Conservation (phyloP, 2,113 vertebrate species). For the Carassius carassius region DNA sequence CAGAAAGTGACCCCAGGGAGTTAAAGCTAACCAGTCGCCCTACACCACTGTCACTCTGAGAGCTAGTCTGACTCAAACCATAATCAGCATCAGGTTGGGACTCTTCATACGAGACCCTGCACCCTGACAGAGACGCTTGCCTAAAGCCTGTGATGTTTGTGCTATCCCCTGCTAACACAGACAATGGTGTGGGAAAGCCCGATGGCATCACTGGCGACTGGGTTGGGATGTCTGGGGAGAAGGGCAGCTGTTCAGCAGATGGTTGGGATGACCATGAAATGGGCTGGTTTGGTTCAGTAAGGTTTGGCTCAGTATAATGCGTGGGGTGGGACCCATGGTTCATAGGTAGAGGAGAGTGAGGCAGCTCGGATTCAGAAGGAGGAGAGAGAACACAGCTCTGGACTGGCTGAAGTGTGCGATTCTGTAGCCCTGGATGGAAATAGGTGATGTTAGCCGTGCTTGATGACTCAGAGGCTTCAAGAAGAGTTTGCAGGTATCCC, state of each 20-base stretch:
- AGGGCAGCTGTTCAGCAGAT: constrained; percentile 65
- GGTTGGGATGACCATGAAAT: constrained; percentile 55
- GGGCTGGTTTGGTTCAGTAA: constrained; percentile 39
- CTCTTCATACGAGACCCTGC: constrained; percentile 87
- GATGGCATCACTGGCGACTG: constrained; percentile 56
- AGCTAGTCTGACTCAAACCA: constrained; percentile 58
- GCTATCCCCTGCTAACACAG: constrained; percentile 67
- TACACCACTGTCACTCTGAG: constrained; percentile 86
- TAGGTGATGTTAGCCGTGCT: constrained; percentile 83
- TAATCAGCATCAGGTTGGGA: constrained; percentile 78
- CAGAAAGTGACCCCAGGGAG: constrained; percentile 93
- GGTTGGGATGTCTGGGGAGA: constrained; percentile 58
- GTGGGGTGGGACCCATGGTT: constrained; percentile 70
- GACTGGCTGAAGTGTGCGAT: constrained; percentile 81
- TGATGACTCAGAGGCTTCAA: constrained; percentile 96
- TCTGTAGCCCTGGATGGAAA: constrained; percentile 84
- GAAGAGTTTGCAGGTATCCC: constrained; percentile 96
- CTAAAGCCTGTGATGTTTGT: constrained; percentile 75
- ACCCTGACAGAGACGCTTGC: constrained; percentile 75
- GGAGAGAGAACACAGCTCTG: constrained; percentile 93
- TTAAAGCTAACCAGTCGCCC: constrained; percentile 96
- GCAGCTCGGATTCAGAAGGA: constrained; percentile 90
- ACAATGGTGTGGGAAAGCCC: constrained; percentile 58
- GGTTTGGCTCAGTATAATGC: constrained; percentile 43
- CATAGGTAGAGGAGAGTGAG: constrained; percentile 89